These are phyloP conservation scores for Cephus pygmeus DNA, from an alignment of 2,888 invertebrate species.

Conservation along the genomic window DNA sequence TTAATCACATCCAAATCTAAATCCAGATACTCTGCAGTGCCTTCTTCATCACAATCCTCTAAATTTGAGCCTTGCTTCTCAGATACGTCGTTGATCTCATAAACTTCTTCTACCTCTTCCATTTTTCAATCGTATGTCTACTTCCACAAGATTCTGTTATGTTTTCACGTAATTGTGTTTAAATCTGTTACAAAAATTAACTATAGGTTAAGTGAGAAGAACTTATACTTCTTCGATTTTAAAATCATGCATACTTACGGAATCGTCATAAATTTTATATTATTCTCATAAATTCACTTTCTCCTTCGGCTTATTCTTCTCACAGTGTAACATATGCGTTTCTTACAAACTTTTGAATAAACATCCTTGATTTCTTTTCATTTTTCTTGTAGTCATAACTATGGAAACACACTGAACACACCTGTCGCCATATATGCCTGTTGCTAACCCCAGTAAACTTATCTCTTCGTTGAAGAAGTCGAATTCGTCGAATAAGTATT, in stretches of 20 bases:
- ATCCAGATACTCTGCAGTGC: constrained; percentile 32
- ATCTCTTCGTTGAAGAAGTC: not conserved
- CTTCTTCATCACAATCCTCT: constrained; percentile 25
- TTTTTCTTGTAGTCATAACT: not conserved
- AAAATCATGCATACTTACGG: not conserved
- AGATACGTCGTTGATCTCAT: constrained; percentile 13
- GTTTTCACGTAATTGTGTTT: not conserved
- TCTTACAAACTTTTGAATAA: not conserved
- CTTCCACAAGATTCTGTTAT: not conserved
- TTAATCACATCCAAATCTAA: constrained; percentile 29
- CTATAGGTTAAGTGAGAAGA: not conserved
- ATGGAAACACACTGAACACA: not conserved
- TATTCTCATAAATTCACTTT: not conserved
- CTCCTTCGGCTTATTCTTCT: not conserved
- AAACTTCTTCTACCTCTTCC: constrained; percentile 15
- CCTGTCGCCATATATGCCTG: not conserved
- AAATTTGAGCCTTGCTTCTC: constrained; percentile 14
- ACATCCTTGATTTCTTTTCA: not conserved
- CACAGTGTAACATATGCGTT: not conserved
- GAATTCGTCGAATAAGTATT: not conserved
- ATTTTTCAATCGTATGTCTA: constrained; percentile 2
- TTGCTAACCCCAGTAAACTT: not conserved
- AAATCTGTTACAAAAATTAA: not conserved
- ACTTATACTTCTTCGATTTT: not conserved
- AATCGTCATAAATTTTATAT: not conserved